Percentiles rank a stretch among this genome's conserved stretches.
Conservation (phyloP, 2,113 vertebrate genomes). For the Ciconia maguari region DNA sequence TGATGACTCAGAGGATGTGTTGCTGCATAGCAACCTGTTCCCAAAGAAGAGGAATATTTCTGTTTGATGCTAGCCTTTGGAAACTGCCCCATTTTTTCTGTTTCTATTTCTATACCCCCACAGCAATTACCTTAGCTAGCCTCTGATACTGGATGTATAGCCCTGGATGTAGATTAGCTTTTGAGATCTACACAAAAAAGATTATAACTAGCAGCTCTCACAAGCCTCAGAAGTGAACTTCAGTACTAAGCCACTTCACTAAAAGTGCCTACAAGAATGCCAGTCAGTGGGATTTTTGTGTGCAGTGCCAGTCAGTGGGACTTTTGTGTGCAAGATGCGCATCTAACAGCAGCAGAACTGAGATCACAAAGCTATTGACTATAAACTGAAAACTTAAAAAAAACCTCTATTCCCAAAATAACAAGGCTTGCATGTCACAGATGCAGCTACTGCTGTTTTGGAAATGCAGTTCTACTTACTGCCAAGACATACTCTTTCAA, state of each 20-base stretch:
- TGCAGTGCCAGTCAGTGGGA: background rate
- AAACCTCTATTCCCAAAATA: background rate
- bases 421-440: background rate
- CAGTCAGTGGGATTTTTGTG: background rate
- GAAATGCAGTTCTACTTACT: background rate
- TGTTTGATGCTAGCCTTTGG: background rate
- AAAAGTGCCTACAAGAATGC: background rate
- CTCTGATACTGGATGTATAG: background rate
- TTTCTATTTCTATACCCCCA: background rate
- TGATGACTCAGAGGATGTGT: background rate
- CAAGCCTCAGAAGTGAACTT: background rate
- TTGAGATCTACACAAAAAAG: background rate
- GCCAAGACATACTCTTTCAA: background rate
- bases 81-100: background rate
- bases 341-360: background rate
- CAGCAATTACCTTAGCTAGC: background rate
- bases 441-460: background rate
- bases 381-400: background rate
- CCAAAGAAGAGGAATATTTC: background rate
- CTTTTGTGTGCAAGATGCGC: background rate
- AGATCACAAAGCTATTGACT: background rate
- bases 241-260: background rate
- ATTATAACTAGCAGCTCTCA: background rate
- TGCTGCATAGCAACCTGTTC: background rate
- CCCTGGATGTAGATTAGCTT: background rate